Evolutionary conservation across 53 echinoderm and acorn worm species (phyloP).

Genomic region (Antedon mediterranea): DNA sequence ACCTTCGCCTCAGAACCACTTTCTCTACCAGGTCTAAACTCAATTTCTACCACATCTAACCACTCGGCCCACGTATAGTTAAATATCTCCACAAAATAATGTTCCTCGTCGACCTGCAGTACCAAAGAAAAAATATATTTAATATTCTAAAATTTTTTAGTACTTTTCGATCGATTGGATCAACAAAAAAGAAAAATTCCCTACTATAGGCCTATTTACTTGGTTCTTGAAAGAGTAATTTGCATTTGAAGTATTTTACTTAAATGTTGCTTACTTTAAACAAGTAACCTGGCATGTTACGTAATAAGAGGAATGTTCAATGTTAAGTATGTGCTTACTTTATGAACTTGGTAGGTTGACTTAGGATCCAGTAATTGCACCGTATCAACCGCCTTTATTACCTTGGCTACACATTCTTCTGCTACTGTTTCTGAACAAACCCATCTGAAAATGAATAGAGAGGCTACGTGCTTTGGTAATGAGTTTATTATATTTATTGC

Average conservation of each 20-base stretch:
- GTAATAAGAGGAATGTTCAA: too few relatives aligned
- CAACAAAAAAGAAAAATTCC: too few relatives aligned
- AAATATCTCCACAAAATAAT: constrained; percentile 31
- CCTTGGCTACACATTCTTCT: background rate
- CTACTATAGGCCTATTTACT: too few relatives aligned
- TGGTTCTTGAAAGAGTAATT: too few relatives aligned
- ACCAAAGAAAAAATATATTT: too few relatives aligned
- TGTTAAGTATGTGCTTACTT: background rate
- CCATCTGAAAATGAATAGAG: constrained; percentile 8
- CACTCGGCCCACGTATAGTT: constrained; percentile 52
- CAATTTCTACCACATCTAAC: constrained; percentile 61
- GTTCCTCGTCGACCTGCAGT: constrained; percentile 33
- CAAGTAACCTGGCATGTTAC: too few relatives aligned
- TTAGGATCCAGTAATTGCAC: background rate
- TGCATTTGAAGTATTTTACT: too few relatives aligned
- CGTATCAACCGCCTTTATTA: background rate
- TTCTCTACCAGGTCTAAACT: constrained; percentile 40
- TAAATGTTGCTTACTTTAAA: too few relatives aligned
- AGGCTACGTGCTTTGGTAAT: too few relatives aligned
- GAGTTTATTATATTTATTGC: too few relatives aligned
- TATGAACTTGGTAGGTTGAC: background rate
- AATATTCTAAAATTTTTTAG: too few relatives aligned
- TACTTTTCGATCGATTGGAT: too few relatives aligned
- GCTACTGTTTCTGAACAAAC: background rate
- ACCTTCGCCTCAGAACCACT: constrained; percentile 56